These are phyloP conservation scores for Orthonevra nobilis DNA, from an alignment of 2,888 invertebrate species.

Conservation along the genomic window DNA sequence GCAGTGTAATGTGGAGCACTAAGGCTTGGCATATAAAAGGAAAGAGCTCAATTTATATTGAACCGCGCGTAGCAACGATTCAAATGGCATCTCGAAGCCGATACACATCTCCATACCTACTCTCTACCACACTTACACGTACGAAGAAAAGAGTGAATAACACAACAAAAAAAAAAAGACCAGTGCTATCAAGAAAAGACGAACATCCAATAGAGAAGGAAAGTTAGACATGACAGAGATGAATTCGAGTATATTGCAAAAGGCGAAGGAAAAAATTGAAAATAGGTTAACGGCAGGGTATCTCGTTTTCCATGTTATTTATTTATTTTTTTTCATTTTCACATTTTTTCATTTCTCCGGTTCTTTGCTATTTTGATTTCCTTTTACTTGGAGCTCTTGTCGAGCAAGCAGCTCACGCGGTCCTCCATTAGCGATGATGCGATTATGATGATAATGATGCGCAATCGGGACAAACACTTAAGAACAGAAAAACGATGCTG, in stretches of 20 bases:
- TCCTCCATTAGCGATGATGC: slow-evolving; percentile 64
- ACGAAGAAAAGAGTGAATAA: slow-evolving; percentile 24
- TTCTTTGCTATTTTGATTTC: slow-evolving; percentile 42
- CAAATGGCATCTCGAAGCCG: slow-evolving; percentile 17
- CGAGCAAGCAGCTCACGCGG: slow-evolving; percentile 40
- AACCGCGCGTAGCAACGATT: slow-evolving; percentile 43
- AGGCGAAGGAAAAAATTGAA: slow-evolving; percentile 41
- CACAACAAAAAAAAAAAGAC: slow-evolving; percentile 2
- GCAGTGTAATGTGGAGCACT: slow-evolving; percentile 37
- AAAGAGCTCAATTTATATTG: slow-evolving; percentile 19
- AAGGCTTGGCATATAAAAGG: neutral
- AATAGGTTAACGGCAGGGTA: slow-evolving; percentile 64
- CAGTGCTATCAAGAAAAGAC: too few relatives aligned
- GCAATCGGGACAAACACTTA: slow-evolving; percentile 15
- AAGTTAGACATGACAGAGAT: slow-evolving; percentile 51
- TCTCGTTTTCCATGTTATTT: slow-evolving; percentile 47
- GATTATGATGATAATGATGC: slow-evolving; percentile 59
- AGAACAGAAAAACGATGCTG: slow-evolving; percentile 5
- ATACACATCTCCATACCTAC: too few relatives aligned
- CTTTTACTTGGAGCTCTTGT: neutral
- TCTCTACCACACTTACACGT: slow-evolving; percentile 17
- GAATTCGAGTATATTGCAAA: slow-evolving; percentile 32
- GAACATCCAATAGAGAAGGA: slow-evolving; percentile 14
- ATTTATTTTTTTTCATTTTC: slow-evolving; percentile 1
- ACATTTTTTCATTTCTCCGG: neutral